phyloP scores from a whole-genome alignment of 2,797 vertebrate species.

The Botia kubotai region DNA sequence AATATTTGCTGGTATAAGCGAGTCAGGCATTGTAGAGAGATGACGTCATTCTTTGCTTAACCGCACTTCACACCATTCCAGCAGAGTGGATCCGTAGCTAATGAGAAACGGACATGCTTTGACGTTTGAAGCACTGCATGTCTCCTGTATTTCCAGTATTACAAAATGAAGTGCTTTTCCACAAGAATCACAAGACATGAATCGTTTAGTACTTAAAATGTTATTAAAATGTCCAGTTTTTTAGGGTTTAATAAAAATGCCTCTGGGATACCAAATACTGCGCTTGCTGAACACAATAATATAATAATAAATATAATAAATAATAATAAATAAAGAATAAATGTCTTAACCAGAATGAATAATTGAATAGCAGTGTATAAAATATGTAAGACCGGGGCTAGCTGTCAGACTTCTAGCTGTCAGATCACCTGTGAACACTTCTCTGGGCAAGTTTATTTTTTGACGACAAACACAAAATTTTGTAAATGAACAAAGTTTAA shows the following conservation, averaged over 20 bases:
- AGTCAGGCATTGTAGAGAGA: constrained; percentile 72
- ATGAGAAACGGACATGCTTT: constrained; percentile 32
- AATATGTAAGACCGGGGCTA: background rate
- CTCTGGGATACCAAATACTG: background rate
- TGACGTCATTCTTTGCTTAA: constrained; percentile 82
- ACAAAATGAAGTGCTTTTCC: constrained; percentile 15
- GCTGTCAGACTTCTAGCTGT: background rate
- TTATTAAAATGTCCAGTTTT: background rate
- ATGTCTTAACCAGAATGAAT: too few relatives aligned
- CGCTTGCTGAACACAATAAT: background rate
- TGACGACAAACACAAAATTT: background rate
- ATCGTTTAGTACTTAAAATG: background rate
- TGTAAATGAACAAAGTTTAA: too few relatives aligned
- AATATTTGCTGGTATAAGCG: constrained; percentile 42
- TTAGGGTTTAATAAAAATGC: background rate
- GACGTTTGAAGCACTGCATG: background rate
- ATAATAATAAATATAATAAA: background rate
- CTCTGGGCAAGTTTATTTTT: too few relatives aligned
- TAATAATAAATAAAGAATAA: background rate
- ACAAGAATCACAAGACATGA: background rate
- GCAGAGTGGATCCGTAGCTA: constrained; percentile 40
- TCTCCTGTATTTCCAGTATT: constrained; percentile 27
- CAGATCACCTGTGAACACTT: too few relatives aligned
- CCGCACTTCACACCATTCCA: constrained; percentile 61
- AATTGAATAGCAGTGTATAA: too few relatives aligned